Evolutionary conservation across 2,888 invertebrate species (phyloP).

Genomic region (Camponotus fellah): DNA sequence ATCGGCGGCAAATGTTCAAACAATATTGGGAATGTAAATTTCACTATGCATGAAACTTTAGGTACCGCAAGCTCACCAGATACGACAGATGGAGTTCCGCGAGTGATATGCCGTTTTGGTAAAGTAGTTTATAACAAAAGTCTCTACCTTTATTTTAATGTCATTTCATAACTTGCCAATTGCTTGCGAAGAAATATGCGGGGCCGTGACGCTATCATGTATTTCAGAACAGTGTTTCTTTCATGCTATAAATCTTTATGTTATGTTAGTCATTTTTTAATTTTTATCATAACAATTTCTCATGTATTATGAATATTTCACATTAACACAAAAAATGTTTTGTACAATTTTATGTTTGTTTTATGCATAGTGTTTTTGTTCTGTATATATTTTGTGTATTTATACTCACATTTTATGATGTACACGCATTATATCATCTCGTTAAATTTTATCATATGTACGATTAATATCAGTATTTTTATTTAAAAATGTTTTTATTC

Average conservation of each 20-base stretch:
- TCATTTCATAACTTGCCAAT: conserved; percentile 78
- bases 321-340: conserved; percentile 18
- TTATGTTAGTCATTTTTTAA: conserved; percentile 24
- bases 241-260: conserved; percentile 39
- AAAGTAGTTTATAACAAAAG: conserved; percentile 82
- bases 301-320: neutral
- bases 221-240: conserved; percentile 46
- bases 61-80: conserved; percentile 82
- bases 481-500: neutral
- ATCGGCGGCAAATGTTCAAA: conserved; percentile 50
- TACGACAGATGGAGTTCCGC: conserved; percentile 79
- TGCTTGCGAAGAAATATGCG: conserved; percentile 74
- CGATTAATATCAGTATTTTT: conserved; percentile 6
- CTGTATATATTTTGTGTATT: conserved; percentile 45
- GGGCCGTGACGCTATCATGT: conserved; percentile 58
- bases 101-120: conserved; percentile 84
- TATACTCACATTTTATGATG: conserved; percentile 28
- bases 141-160: conserved; percentile 64
- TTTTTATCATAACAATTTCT: neutral
- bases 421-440: neutral
- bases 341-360: conserved; percentile 30
- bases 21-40: conserved; percentile 58
- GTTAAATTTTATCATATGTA: neutral
- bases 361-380: conserved; percentile 46
- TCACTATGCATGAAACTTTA: conserved; percentile 79